These are phyloP conservation scores for Drosophila nannoptera DNA, from an alignment of 1,140 invertebrate genomes.

Conservation along the genomic window DNA sequence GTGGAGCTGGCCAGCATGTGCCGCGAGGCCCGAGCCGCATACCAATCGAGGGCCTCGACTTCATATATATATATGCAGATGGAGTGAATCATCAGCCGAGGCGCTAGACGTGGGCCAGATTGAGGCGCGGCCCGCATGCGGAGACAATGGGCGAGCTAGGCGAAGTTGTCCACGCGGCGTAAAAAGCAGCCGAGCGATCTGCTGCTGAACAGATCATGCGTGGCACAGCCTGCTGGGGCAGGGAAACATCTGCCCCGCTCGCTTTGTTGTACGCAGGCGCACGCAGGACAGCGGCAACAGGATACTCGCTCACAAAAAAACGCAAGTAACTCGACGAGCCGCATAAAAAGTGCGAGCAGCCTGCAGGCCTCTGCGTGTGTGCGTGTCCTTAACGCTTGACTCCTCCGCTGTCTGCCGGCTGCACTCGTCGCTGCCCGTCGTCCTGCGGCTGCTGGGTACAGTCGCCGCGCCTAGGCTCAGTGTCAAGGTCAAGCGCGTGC, in stretches of 20 bases:
- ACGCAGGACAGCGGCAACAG: slow-evolving; percentile 69
- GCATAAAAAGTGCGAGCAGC: slow-evolving; percentile 45
- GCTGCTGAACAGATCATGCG: slow-evolving; percentile 74
- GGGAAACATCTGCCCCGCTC: slow-evolving; percentile 75
- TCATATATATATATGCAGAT: slow-evolving; percentile 16
- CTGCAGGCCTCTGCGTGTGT: slow-evolving; percentile 16
- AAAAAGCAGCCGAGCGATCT: slow-evolving; percentile 35
- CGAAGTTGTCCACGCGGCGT: slow-evolving; percentile 48
- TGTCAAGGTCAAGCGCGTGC: slow-evolving; percentile 73
- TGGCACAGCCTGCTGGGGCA: slow-evolving; percentile 66
- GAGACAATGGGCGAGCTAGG: slow-evolving; percentile 45
- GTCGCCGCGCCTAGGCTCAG: slow-evolving; percentile 53
- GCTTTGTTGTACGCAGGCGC: slow-evolving; percentile 57
- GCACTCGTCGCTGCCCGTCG: slow-evolving; percentile 3
- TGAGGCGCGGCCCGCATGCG: slow-evolving; percentile 42
- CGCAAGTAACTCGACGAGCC: slow-evolving; percentile 42
- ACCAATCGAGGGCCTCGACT: slow-evolving; percentile 23
- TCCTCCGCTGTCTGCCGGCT: slow-evolving; percentile 35
- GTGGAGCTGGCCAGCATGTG: slow-evolving; percentile 29
- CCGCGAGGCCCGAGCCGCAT: slow-evolving; percentile 25
- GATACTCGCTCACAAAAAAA: slow-evolving; percentile 60
- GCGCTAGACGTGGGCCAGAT: too few relatives aligned
- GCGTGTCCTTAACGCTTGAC: slow-evolving; percentile 31
- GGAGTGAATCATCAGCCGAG: slow-evolving; percentile 1
- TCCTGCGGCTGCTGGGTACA: background rate